Conservation (phyloP, 2,113 vertebrate genomes). For the Zapornia atra region DNA sequence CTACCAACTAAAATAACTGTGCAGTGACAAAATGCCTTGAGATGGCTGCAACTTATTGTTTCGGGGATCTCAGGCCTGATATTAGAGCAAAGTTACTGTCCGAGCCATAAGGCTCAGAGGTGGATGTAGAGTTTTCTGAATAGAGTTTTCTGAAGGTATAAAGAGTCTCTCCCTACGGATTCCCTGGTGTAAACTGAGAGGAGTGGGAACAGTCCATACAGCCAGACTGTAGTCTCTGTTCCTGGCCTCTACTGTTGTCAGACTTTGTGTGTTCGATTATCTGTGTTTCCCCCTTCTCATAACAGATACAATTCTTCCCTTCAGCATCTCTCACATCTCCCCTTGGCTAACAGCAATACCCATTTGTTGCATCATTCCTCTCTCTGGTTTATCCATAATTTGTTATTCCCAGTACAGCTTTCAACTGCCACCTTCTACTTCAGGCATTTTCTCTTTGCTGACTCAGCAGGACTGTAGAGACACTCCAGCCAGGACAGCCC, state of each 20-base stretch:
- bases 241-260: not conserved
- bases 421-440: not conserved
- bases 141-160: not conserved
- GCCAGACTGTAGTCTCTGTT: not conserved
- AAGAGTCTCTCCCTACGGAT: not conserved
- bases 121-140: not conserved
- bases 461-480: not conserved
- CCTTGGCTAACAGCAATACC: not conserved
- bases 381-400: not conserved
- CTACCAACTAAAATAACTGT: not conserved
- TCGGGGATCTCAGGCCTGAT: not conserved
- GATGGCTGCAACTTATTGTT: not conserved
- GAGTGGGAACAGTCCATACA: not conserved
- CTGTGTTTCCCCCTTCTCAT: not conserved
- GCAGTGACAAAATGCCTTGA: not conserved
- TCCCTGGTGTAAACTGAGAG: not conserved
- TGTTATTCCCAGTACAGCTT: not conserved
- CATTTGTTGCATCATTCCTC: not conserved
- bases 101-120: not conserved
- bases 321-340: not conserved
- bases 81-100: not conserved
- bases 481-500: not conserved
- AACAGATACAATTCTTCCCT: not conserved
- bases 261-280: rapidly evolving
- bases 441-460: not conserved